phyloP scores from a whole-genome alignment of 2,888 invertebrate species.

The Agrochola litura region DNA sequence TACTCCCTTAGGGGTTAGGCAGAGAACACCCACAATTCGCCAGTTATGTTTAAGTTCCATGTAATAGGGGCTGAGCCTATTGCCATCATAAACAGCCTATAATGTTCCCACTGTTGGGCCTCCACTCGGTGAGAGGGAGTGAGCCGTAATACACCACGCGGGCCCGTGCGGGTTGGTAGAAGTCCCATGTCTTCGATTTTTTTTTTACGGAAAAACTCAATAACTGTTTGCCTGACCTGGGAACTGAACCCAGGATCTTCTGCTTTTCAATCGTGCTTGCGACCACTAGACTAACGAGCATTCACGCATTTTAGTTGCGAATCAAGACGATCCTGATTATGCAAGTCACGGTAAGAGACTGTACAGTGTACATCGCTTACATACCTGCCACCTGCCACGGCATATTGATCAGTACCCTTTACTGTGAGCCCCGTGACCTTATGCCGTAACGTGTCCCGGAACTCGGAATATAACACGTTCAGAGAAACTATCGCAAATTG shows the following conservation, averaged over 20 bases:
- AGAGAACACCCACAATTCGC: background rate
- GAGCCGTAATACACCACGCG: too few species aligned
- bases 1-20: too few species aligned
- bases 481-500: background rate
- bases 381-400: background rate
- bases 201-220: background rate
- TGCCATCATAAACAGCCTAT: too few species aligned
- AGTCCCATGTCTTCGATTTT: too few species aligned
- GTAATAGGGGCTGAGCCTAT: background rate
- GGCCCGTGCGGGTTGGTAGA: too few species aligned
- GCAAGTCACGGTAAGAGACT: constrained; percentile 32
- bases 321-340: constrained; percentile 18
- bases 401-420: constrained; percentile 39
- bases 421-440: constrained; percentile 27
- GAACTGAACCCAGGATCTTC: background rate
- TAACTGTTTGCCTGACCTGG: background rate
- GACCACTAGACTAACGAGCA: background rate
- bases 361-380: background rate
- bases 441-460: constrained; percentile 34
- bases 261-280: background rate
- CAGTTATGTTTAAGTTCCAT: background rate
- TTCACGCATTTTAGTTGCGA: constrained; percentile 11
- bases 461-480: background rate
- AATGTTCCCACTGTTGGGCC: too few species aligned
- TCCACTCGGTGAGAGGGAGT: too few species aligned